Base-by-base conservation (phyloP, 2,888 invertebrate species). In the Oligia latruncula region DNA sequence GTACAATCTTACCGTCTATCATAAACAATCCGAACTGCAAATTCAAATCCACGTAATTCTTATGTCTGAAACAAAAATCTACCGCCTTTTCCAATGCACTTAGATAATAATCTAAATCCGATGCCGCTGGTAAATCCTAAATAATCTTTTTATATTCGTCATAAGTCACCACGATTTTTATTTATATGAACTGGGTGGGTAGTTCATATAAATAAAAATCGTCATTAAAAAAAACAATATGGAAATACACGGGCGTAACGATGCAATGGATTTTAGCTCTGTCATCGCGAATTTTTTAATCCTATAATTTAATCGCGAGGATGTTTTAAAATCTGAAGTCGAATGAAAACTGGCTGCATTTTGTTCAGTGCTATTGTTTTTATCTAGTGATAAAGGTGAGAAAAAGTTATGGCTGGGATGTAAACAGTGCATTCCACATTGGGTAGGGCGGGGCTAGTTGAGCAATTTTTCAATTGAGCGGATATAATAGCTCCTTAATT, bases 21-120 rank as follows among this genome's bases (percentile, higher is more conserved):
- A 95, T 78, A 89, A 95, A 94, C 75, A 95, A 82, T 65, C 94
- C 95, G 67, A 94, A 93, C 20, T 85, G 89, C 58, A 92, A 89
- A 87, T 93, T 93, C 13, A 94, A 71, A 88, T 95, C 93, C 55
- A 94, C 79, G 35, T 91, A 86, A 67, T 88, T 49, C 81, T 89
- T 91, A 81, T 93, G 81, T n/a, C 77, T 77, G 17, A 71, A 29
- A 71, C 85, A 88, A 88, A 92, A 95, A 15, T 90, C 82, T 23
- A 92, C 72, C 23, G 92, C 83, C 58, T 81, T 87, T 80, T 91
- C 88, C 71, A 95, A 81, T 9, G 91, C 86, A 35, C 78, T 80
- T 66, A 93, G 77, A 87, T 93, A 95, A 49, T 76, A 43, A 0
- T 83, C 58, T 52, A 94, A 88, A 85, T 95, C 93, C 23, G 77